These are phyloP conservation scores for Tetranychus piercei DNA, from an alignment of 2,888 invertebrate genomes.

Conservation along the genomic window DNA sequence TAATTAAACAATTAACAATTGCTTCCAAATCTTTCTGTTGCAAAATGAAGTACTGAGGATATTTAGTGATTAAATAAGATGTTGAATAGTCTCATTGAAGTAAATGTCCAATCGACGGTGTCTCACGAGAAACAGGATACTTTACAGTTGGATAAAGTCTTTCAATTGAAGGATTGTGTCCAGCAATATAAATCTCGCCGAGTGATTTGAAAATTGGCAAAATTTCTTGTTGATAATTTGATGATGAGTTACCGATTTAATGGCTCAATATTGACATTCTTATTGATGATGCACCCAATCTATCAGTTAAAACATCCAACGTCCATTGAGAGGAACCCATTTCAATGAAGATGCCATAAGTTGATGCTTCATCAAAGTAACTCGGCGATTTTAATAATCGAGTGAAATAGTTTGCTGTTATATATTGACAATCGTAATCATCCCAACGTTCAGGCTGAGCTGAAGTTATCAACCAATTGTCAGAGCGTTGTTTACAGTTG, in stretches of 20 bases:
- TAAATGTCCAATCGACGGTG: constrained; percentile 68
- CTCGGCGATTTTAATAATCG: constrained; percentile 80
- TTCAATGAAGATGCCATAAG: too few species aligned
- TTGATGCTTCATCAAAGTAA: constrained; percentile 67
- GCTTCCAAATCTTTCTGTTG: background rate
- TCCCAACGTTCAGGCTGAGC: too few species aligned
- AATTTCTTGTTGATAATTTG: too few species aligned
- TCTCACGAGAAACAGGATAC: too few species aligned
- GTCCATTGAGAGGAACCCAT: too few species aligned
- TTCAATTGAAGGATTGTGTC: too few species aligned
- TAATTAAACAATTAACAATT: constrained; percentile 39
- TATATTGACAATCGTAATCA: too few species aligned
- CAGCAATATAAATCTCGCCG: too few species aligned
- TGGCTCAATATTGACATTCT: background rate
- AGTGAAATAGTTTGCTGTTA: constrained; percentile 79
- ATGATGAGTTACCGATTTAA: background rate
- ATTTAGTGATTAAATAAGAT: constrained; percentile 67
- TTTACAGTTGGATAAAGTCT: too few species aligned
- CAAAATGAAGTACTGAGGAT: constrained; percentile 29
- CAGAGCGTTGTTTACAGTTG: too few species aligned
- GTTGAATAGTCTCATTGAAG: constrained; percentile 80
- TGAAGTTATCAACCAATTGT: too few species aligned
- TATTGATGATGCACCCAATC: background rate
- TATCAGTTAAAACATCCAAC: background rate
- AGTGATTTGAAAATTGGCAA: constrained; percentile 47